A percentile compares a stretch with the other conserved stretches of the same genome.
These are phyloP conservation scores for Lordiphosa clarofinis DNA, from an alignment of 1,140 invertebrate genomes.

Conservation along the genomic window DNA sequence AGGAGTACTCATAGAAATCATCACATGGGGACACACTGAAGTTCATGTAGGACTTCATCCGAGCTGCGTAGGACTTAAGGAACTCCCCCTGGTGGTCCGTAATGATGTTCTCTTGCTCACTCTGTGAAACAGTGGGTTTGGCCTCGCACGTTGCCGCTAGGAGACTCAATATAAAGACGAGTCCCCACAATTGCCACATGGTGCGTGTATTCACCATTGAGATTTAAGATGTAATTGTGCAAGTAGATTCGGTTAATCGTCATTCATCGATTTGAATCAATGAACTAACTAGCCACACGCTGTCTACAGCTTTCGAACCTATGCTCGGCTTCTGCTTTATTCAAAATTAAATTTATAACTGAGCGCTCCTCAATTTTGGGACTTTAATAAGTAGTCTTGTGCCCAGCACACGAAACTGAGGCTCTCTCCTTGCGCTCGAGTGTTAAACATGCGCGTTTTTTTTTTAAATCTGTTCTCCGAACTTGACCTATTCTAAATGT, in stretches of 20 bases:
- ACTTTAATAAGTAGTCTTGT: background rate
- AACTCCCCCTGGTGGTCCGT: slow-evolving; percentile 19
- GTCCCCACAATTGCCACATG: slow-evolving; percentile 25
- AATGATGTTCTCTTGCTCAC: slow-evolving; percentile 23
- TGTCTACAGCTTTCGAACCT: background rate
- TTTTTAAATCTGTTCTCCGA: slow-evolving; percentile 5
- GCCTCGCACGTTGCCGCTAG: slow-evolving; percentile 17
- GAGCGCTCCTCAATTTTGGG: slow-evolving; percentile 13
- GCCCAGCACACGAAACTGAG: slow-evolving; percentile 10
- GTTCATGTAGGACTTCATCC: slow-evolving; percentile 82
- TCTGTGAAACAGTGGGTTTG: slow-evolving; percentile 5
- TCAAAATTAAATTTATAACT: slow-evolving; percentile 41
- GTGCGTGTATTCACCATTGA: slow-evolving; percentile 1
- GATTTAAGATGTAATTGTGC: slow-evolving; percentile 5
- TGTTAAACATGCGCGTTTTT: background rate
- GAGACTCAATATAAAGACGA: slow-evolving; percentile 11
- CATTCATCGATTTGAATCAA: slow-evolving; percentile 36
- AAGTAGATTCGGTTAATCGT: slow-evolving; percentile 6
- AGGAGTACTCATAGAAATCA: slow-evolving; percentile 86
- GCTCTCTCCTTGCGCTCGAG: background rate
- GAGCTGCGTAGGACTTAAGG: slow-evolving; percentile 77
- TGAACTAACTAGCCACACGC: slow-evolving; percentile 10
- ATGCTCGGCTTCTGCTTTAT: slow-evolving; percentile 23
- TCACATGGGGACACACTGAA: slow-evolving; percentile 84
- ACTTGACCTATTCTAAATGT: slow-evolving; percentile 48